phyloP scores from a whole-genome alignment of 2,113 vertebrate species.

The Todiramphus chloris region DNA sequence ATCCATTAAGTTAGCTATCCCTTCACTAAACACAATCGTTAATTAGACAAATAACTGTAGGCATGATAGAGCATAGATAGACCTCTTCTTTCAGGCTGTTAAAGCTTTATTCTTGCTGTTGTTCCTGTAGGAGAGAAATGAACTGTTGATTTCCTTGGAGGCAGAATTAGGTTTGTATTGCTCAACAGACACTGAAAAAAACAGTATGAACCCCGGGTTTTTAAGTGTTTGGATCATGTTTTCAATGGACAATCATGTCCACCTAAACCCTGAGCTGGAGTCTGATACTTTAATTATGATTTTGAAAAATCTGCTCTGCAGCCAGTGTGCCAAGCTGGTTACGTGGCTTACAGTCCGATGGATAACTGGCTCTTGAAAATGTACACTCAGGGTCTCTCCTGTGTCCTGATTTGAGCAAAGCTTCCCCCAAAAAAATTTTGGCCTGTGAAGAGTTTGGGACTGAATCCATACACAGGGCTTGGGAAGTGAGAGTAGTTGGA shows the following conservation, averaged over 20 bases:
- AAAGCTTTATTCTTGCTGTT: not conserved
- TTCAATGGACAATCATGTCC: not conserved
- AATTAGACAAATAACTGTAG: constrained; percentile 23
- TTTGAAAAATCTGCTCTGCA: not conserved
- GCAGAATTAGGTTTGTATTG: not conserved
- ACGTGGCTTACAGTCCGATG: not conserved
- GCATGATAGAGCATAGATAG: constrained; percentile 30
- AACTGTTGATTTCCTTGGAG: not conserved
- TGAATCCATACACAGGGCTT: not conserved
- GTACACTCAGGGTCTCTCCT: not conserved
- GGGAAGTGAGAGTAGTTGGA: not conserved
- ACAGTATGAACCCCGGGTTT: not conserved
- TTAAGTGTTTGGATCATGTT: not conserved
- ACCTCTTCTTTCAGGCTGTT: constrained; percentile 17
- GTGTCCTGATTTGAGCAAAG: not conserved
- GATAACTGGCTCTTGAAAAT: not conserved
- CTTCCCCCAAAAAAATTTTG: not conserved
- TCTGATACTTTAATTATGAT: not conserved
- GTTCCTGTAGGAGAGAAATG: not conserved
- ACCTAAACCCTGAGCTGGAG: not conserved
- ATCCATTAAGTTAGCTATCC: not conserved
- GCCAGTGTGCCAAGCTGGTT: not conserved
- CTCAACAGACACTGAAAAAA: not conserved
- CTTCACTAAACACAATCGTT: not conserved
- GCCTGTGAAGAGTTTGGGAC: not conserved